A percentile compares a stretch with the other conserved stretches of the same genome.
Conservation (phyloP, 2,888 invertebrate genomes). For the Ferdinandea cuprea region DNA sequence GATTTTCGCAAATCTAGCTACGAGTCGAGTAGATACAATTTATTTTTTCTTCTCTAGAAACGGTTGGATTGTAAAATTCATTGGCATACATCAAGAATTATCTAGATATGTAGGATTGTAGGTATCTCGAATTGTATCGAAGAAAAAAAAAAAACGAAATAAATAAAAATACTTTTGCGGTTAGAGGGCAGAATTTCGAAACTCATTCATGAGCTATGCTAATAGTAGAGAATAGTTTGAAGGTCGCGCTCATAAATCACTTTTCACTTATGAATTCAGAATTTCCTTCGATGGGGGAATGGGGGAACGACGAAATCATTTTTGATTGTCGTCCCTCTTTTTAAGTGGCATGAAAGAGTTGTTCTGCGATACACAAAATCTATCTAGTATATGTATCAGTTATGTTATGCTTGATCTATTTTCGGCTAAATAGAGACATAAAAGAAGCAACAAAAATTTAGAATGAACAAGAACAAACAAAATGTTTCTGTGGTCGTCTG, state of each 20-base stretch:
- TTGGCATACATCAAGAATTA: slow-evolving; percentile 59
- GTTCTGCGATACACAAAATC: slow-evolving; percentile 26
- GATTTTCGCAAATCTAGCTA: slow-evolving; percentile 56
- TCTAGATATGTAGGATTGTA: background rate
- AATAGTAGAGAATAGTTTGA: slow-evolving; percentile 41
- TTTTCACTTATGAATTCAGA: slow-evolving; percentile 29
- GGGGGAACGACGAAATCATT: too few relatives aligned
- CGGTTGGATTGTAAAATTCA: slow-evolving; percentile 41
- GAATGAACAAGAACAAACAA: slow-evolving; percentile 48
- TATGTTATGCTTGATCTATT: slow-evolving; percentile 80
- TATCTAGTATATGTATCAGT: slow-evolving; percentile 32
- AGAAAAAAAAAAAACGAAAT: too few relatives aligned
- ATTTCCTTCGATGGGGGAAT: background rate
- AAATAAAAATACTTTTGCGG: background rate
- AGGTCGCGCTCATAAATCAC: slow-evolving; percentile 65
- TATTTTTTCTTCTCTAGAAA: slow-evolving; percentile 16
- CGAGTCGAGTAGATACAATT: slow-evolving; percentile 25
- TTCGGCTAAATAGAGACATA: slow-evolving; percentile 76
- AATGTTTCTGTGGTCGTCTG: slow-evolving; percentile 38
- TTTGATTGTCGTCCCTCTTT: slow-evolving; percentile 2
- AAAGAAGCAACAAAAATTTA: slow-evolving; percentile 24
- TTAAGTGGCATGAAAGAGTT: slow-evolving; percentile 2
- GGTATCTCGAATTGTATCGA: slow-evolving; percentile 51
- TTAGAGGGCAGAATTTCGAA: slow-evolving; percentile 58
- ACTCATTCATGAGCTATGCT: slow-evolving; percentile 53